These are phyloP conservation scores for Ursus arctos DNA, from an alignment of 2,113 vertebrate genomes.

Conservation along the genomic window DNA sequence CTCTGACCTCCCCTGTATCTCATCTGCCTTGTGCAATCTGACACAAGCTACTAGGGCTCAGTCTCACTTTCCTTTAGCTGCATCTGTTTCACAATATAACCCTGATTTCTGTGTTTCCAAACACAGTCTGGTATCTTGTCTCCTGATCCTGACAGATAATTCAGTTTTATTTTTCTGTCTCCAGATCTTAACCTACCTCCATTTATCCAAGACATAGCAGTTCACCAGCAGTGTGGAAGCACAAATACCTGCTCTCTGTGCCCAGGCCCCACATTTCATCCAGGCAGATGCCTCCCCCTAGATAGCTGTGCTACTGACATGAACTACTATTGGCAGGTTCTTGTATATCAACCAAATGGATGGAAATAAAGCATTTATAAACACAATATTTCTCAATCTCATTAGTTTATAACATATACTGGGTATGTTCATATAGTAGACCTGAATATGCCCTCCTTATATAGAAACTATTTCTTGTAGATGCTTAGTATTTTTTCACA, in stretches of 20 bases:
- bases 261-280: background rate
- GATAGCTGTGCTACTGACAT: background rate
- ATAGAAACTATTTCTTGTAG: background rate
- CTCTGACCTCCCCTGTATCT: background rate
- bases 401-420: background rate
- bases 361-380: slow-evolving; percentile 34
- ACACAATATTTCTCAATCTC: background rate
- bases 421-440: background rate
- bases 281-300: background rate
- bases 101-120: background rate
- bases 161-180: slow-evolving; percentile 64
- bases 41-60: slow-evolving; percentile 14
- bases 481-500: background rate
- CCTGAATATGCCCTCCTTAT: background rate
- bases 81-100: background rate
- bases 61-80: slow-evolving; percentile 44
- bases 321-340: background rate
- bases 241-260: background rate
- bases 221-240: background rate
- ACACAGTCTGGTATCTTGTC: background rate
- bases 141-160: slow-evolving; percentile 50
- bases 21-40: background rate
- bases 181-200: slow-evolving; percentile 24
- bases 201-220: background rate
- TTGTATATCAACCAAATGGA: background rate